phyloP scores from a whole-genome alignment of 1,140 invertebrate genomes.

The Megalonaias nervosa region DNA sequence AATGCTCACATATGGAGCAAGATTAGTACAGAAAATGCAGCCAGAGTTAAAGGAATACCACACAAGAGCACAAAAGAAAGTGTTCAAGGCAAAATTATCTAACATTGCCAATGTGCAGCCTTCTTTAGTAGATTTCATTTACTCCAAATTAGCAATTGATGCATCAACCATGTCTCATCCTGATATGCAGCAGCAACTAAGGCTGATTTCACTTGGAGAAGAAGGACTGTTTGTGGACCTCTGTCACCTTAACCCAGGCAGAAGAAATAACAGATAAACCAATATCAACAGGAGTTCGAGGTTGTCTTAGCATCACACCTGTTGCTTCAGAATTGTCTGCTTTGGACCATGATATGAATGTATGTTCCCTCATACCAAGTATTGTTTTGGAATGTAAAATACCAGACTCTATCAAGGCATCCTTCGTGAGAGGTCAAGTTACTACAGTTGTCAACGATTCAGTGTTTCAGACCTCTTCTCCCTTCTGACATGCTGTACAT shows the following conservation, averaged over 20 bases:
- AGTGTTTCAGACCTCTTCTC: conserved; percentile 27
- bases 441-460: conserved; percentile 27
- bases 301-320: conserved; percentile 19
- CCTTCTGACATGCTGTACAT: conserved; percentile 1
- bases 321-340: conserved; percentile 8
- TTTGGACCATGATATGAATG: conserved; percentile 39
- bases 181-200: conserved; percentile 8
- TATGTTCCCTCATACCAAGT: conserved; percentile 23
- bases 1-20: conserved; percentile 22
- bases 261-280: too few relatives aligned
- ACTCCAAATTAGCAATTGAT: conserved; percentile 20
- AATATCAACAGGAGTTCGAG: conserved; percentile 33
- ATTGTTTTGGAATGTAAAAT: conserved; percentile 24
- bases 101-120: conserved; percentile 25
- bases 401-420: conserved; percentile 21
- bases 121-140: conserved; percentile 16
- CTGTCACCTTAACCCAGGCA: too few relatives aligned
- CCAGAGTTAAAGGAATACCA: conserved; percentile 23
- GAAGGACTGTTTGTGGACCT: conserved; percentile 29
- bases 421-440: conserved; percentile 31
- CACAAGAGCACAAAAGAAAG: conserved; percentile 27
- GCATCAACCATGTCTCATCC: neutral
- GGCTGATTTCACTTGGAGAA: conserved; percentile 37
- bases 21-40: conserved; percentile 15
- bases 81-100: conserved; percentile 14